A percentile compares a stretch with the other conserved stretches of the same genome.
phyloP scores from a whole-genome alignment of 2,888 invertebrate genomes.

The Lithophane semibrunnea region DNA sequence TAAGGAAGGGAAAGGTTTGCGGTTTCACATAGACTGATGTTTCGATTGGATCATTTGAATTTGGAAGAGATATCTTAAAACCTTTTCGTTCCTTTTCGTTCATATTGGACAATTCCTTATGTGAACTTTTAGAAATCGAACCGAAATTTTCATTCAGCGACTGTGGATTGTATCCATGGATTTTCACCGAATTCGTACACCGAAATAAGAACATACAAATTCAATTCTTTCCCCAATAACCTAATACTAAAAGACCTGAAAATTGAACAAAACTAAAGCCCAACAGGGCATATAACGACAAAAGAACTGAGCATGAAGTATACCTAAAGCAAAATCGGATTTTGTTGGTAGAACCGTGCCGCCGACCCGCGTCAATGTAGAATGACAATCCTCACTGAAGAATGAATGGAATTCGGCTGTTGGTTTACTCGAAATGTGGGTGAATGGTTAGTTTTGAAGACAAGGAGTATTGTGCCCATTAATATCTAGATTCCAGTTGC shows the following conservation, averaged over 20 bases:
- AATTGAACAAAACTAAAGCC: constrained; percentile 39
- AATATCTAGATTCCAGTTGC: constrained; percentile 44
- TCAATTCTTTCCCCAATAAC: background rate
- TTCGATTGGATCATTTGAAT: constrained; percentile 22
- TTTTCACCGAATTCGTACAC: background rate
- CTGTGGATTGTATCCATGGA: background rate
- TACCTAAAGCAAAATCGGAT: constrained; percentile 71
- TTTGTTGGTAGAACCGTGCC: constrained; percentile 59
- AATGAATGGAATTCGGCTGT: constrained; percentile 59
- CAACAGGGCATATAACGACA: constrained; percentile 47
- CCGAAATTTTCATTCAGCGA: background rate
- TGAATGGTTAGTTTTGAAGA: constrained; percentile 53
- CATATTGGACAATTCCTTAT: background rate
- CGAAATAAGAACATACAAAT: background rate
- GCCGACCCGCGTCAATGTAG: constrained; percentile 64
- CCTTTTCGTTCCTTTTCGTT: too few relatives aligned
- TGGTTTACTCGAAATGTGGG: constrained; percentile 59
- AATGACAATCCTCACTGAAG: constrained; percentile 56
- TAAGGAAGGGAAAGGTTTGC: background rate
- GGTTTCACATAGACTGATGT: constrained; percentile 7
- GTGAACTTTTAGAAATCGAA: background rate
- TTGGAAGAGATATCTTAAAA: background rate
- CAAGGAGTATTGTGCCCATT: constrained; percentile 48
- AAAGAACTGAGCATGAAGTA: constrained; percentile 66
- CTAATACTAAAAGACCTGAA: constrained; percentile 1